phyloP scores from a whole-genome alignment of 2,113 vertebrate species.

The Talpa occidentalis region DNA sequence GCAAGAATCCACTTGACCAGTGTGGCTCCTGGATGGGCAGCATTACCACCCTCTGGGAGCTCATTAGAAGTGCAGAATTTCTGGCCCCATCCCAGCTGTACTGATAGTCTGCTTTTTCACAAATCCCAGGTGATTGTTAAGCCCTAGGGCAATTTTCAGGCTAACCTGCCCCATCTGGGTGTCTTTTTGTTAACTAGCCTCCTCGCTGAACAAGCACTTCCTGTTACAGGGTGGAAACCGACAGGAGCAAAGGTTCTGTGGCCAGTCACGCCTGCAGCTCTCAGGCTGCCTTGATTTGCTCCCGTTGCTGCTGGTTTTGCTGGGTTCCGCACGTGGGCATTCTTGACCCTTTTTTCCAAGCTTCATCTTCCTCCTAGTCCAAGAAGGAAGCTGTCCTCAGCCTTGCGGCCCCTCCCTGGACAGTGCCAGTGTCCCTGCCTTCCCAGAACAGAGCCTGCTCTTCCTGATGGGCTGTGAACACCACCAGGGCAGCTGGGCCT shows the following conservation, averaged over 20 bases:
- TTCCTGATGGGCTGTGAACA: not conserved
- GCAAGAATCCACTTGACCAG: not conserved
- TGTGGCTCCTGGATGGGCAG: too few species aligned
- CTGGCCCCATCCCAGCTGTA: not conserved
- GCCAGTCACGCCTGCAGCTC: not conserved
- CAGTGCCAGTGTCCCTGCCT: not conserved
- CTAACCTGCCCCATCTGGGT: not conserved
- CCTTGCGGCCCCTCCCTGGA: not conserved
- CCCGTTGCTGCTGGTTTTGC: not conserved
- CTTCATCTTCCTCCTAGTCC: not conserved
- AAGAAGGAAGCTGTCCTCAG: not conserved
- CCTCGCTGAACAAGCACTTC: not conserved
- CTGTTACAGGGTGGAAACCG: slow-evolving; percentile 31
- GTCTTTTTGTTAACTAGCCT: not conserved
- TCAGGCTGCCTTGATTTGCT: not conserved
- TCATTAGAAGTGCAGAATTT: not conserved
- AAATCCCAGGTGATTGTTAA: not conserved
- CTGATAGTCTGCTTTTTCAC: not conserved
- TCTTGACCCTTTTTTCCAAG: not conserved
- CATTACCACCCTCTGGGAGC: not conserved
- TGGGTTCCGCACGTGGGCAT: not conserved
- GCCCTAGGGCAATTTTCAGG: not conserved
- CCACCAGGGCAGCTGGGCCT: not conserved
- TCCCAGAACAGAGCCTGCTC: not conserved
- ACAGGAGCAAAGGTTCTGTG: not conserved